A percentile compares a stretch with the other conserved stretches of the same genome.
Conservation (phyloP, 2,888 invertebrate genomes). For the Orchestes rusci region DNA sequence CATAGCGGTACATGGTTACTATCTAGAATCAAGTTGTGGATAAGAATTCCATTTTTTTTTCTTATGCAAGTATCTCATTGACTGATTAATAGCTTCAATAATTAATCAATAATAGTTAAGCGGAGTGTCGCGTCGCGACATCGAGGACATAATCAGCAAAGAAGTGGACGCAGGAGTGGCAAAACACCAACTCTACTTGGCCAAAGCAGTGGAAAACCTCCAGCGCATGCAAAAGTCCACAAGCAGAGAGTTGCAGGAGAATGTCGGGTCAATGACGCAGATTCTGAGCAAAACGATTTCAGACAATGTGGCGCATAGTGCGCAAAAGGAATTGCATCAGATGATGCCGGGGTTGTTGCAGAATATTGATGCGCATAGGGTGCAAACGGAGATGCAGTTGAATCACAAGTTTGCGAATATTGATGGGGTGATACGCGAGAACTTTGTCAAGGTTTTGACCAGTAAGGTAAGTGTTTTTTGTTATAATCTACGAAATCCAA, state of each 20-base stretch:
- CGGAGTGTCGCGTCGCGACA: no score
- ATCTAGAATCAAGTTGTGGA: no score
- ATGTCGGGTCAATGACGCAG: no score
- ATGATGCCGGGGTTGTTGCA: constrained; percentile 54
- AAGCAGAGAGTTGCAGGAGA: constrained; percentile 45
- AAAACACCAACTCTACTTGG: constrained; percentile 40
- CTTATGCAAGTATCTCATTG: no score
- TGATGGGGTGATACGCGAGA: constrained; percentile 70
- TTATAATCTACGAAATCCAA: constrained; percentile 1
- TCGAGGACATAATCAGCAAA: no score
- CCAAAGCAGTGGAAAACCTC: constrained; percentile 40
- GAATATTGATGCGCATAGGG: constrained; percentile 65
- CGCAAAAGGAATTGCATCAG: constrained; percentile 52
- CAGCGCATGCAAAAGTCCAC: constrained; percentile 42
- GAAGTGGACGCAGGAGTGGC: constrained; percentile 40
- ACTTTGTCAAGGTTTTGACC: constrained; percentile 69
- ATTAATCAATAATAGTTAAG: no score
- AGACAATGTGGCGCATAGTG: constrained; percentile 49
- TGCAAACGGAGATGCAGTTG: constrained; percentile 67
- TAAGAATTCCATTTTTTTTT: no score
- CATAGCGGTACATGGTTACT: no score
- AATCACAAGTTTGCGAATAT: constrained; percentile 64
- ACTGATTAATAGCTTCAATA: no score
- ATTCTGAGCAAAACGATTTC: constrained; percentile 38
- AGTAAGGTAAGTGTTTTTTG: constrained; percentile 59